phyloP scores from a whole-genome alignment of 2,113 vertebrate species.

The Sporophila hypoxantha region DNA sequence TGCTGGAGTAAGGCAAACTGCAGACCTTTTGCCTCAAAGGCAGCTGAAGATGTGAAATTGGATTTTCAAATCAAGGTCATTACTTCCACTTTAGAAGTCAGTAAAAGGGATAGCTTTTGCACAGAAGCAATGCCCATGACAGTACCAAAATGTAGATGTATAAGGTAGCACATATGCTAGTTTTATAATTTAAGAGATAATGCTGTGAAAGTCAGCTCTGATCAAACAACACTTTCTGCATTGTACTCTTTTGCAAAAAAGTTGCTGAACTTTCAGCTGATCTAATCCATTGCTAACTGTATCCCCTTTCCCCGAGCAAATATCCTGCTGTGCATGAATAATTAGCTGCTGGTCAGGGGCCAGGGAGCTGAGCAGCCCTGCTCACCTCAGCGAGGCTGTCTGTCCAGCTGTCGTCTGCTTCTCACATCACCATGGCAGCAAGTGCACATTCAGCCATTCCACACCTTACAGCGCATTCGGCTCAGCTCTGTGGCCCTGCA shows the following conservation, averaged over 20 bases:
- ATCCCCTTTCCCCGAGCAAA: background rate
- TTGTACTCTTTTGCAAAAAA: background rate
- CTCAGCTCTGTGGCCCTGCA: background rate
- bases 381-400: background rate
- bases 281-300: background rate
- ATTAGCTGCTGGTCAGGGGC: background rate
- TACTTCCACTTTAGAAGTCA: background rate
- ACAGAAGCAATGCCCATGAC: background rate
- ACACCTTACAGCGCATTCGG: background rate
- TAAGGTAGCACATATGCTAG: rapidly evolving
- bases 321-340: background rate
- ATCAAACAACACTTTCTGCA: background rate
- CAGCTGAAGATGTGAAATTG: background rate
- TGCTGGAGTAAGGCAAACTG: background rate
- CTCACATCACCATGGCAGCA: background rate
- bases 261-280: conserved; percentile 22
- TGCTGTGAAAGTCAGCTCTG: background rate
- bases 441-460: conserved; percentile 6
- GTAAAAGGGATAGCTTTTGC: background rate
- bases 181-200: background rate
- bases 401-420: background rate
- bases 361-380: background rate
- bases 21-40: background rate
- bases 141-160: background rate
- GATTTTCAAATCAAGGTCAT: background rate